Base-by-base conservation (phyloP, 1,140 invertebrate genomes). In the Leptinotarsa undecemlineata region DNA sequence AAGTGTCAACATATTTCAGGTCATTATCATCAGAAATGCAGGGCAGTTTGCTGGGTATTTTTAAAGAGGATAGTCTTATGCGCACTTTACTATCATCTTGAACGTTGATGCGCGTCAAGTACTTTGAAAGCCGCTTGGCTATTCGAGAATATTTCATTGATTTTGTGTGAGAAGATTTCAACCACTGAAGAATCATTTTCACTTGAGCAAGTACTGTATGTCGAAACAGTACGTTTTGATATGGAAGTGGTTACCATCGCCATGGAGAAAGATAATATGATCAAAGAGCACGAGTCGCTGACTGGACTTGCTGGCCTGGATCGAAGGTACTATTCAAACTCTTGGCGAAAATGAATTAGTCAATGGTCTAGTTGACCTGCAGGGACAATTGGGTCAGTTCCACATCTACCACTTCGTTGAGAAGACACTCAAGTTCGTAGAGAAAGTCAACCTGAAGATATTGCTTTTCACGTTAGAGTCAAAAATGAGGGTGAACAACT, bases 401-500 rank as follows among this genome's bases (percentile, higher is more conserved):
- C 98, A 97, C 77, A 95, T 95, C 77, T 99, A 99, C 85, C 91
- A 98, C 71, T 99, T 96, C 26, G 95, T 98, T 4, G 98, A 99
- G 86, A 99, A 99, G 89, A 98, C 98, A 63, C 96, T 97, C 3
- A 99, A 99, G 90, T 99, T 99, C 86, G 94, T 96, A 19, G 98
- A 99, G 86, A 99, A 99, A 84, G 98, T 98, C 75, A 99, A 99
- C n/a, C 85, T 86, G 98, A n/a, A 99, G 87, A 95, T 99, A 11
- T 86, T 99, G 1, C 87, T 99, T 13, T 99, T 99, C 85, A 99
- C 98, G 0, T 87, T 99, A n/a, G 97, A 99, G 85, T 98, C 96
- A 4, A 96, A 97, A 85, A 99, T 99, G 97, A 89, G 98, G 68
- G 98, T 98, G 0, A 99, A 99, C 84, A 99, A 99, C 87, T 98